phyloP scores from a whole-genome alignment of 23 tunicate genomes.

The Trididemnum miniatum region DNA sequence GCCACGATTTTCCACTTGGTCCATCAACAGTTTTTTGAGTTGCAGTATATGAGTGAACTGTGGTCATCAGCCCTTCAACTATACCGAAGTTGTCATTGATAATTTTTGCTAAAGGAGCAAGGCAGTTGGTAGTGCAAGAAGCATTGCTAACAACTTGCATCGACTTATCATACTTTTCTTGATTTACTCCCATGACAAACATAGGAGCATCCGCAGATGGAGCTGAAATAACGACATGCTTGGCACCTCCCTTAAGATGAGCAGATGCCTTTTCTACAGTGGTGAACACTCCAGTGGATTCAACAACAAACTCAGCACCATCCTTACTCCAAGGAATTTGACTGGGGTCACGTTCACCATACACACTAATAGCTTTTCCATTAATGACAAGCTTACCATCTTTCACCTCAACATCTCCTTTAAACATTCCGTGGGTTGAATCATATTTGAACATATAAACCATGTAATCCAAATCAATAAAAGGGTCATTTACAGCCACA shows the following conservation, averaged over 20 bases:
- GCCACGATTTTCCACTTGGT: slow-evolving; percentile 97
- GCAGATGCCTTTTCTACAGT: slow-evolving; percentile 92
- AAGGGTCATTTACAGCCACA: slow-evolving; percentile 97
- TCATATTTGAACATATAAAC: slow-evolving; percentile 99
- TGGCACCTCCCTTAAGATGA: slow-evolving; percentile 93
- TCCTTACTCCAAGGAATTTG: slow-evolving; percentile 82
- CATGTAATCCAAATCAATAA: slow-evolving; percentile 94
- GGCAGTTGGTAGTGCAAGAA: slow-evolving; percentile 99
- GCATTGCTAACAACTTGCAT: slow-evolving; percentile 95
- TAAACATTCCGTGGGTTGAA: slow-evolving; percentile 94
- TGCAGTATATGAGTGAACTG: slow-evolving; percentile 98
- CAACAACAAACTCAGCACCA: slow-evolving; percentile 94
- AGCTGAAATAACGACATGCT: slow-evolving; percentile 96
- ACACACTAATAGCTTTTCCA: slow-evolving; percentile 77
- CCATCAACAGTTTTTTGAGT: slow-evolving; percentile 99
- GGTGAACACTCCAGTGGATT: slow-evolving; percentile 99
- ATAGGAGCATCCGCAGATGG: slow-evolving; percentile 99
- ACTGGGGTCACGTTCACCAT: slow-evolving; percentile 76
- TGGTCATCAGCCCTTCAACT: slow-evolving; percentile 99
- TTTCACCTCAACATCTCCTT: slow-evolving; percentile 58
- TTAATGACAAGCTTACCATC: slow-evolving; percentile 87
- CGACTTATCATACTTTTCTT: slow-evolving; percentile 71
- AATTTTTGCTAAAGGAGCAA: slow-evolving; percentile 96
- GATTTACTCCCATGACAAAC: slow-evolving; percentile 99
- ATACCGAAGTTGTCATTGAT: slow-evolving; percentile 95